phyloP scores from a whole-genome alignment of 2,888 invertebrate genomes.

The Camponotus fellah region DNA sequence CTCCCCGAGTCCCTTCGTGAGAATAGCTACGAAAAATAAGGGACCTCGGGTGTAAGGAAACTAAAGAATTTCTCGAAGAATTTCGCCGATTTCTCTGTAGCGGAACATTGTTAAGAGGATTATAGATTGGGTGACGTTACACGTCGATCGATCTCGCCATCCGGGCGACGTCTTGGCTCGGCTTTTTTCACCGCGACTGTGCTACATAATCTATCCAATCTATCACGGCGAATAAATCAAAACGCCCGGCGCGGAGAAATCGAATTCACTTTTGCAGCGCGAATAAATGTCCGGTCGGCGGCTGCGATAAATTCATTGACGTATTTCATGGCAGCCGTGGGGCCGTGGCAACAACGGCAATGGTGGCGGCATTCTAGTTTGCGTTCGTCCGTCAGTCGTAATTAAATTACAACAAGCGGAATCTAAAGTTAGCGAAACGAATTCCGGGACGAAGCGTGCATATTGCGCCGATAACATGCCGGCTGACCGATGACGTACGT shows the following conservation, averaged over 20 bases:
- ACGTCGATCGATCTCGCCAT: conserved; percentile 49
- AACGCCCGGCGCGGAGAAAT: conserved; percentile 53
- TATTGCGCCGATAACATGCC: conserved; percentile 48
- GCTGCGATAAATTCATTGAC: conserved; percentile 57
- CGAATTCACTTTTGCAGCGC: conserved; percentile 57
- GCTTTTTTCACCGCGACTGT: conserved; percentile 45
- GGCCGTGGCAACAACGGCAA: neutral
- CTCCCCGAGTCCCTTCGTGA: neutral
- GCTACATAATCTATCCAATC: conserved; percentile 59
- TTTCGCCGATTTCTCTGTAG: neutral
- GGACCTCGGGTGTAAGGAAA: no score
- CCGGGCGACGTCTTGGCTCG: conserved; percentile 57
- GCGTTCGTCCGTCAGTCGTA: conserved; percentile 43
- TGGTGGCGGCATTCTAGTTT: conserved; percentile 41
- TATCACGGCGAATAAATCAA: conserved; percentile 61
- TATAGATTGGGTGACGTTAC: conserved; percentile 46
- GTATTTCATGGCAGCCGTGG: conserved; percentile 40
- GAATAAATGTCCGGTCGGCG: conserved; percentile 54
- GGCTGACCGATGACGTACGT: conserved; percentile 53
- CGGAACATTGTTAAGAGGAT: conserved; percentile 43
- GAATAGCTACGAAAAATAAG: neutral
- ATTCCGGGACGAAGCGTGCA: conserved; percentile 42
- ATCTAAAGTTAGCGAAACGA: conserved; percentile 57
- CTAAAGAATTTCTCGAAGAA: conserved; percentile 30
- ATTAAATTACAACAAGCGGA: conserved; percentile 51